Percentiles rank a stretch among this genome's conserved stretches.
phyloP scores from a whole-genome alignment of 2,888 invertebrate species.

The Criorhina ranunculi region DNA sequence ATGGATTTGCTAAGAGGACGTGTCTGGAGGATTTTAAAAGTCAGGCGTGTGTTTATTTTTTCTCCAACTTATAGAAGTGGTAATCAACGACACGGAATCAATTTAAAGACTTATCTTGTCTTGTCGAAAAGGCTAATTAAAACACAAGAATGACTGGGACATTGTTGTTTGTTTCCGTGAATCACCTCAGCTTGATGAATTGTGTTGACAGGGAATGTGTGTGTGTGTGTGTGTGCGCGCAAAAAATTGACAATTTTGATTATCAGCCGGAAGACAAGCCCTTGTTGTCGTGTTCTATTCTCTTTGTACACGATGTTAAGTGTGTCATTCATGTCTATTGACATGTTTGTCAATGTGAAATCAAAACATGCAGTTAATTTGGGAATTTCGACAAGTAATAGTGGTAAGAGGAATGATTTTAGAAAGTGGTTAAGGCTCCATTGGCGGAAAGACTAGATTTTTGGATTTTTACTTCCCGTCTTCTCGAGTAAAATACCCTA shows the following conservation, averaged over 20 bases:
- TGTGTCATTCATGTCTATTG: neutral
- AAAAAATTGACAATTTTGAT: constrained; percentile 14
- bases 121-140: constrained; percentile 61
- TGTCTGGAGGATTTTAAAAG: constrained; percentile 47
- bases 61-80: neutral
- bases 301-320: neutral
- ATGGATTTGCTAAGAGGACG: constrained; percentile 54
- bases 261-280: constrained; percentile 59
- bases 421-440: too few species aligned
- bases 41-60: constrained; percentile 32
- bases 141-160: constrained; percentile 14
- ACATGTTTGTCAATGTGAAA: neutral
- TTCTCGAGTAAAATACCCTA: too few species aligned
- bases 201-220: constrained; percentile 6
- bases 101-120: constrained; percentile 37
- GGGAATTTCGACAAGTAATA: too few species aligned
- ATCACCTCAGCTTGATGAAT: constrained; percentile 34
- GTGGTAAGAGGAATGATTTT: too few species aligned
- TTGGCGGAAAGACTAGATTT: too few species aligned
- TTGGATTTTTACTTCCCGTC: too few species aligned
- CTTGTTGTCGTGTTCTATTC: constrained; percentile 22
- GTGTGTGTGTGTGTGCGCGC: constrained; percentile 4
- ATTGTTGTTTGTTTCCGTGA: constrained; percentile 48
- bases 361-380: too few species aligned
- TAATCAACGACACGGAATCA: constrained; percentile 50